Conservation (phyloP, 2,888 invertebrate genomes). For the Sphinx pinastri region DNA sequence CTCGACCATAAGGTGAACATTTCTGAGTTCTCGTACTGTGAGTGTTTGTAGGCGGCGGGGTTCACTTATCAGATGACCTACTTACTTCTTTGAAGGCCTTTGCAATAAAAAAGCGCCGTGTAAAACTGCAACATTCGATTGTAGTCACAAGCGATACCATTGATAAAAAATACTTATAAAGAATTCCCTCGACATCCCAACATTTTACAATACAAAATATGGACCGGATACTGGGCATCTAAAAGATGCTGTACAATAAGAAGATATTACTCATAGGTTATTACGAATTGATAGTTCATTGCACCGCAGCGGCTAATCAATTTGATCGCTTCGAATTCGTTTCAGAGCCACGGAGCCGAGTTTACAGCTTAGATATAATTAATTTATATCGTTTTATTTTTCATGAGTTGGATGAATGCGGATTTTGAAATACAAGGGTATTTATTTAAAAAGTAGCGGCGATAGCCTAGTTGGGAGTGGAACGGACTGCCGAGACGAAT, state of each 20-base stretch:
- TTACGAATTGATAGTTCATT: slow-evolving; percentile 22
- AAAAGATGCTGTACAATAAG: neutral
- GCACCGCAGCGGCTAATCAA: slow-evolving; percentile 34
- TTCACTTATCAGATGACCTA: too few relatives aligned
- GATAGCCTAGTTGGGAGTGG: too few relatives aligned
- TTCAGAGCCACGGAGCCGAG: slow-evolving; percentile 18
- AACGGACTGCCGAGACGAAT: too few relatives aligned
- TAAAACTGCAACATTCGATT: neutral
- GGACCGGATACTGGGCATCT: neutral
- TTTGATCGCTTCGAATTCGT: slow-evolving; percentile 31
- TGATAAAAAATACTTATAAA: too few relatives aligned
- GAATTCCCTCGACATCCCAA: too few relatives aligned
- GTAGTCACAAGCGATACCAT: too few relatives aligned
- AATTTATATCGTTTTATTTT: slow-evolving; percentile 10
- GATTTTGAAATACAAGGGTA: too few relatives aligned
- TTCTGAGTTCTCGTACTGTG: too few relatives aligned
- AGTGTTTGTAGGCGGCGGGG: too few relatives aligned
- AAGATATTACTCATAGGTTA: slow-evolving; percentile 23
- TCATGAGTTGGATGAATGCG: neutral
- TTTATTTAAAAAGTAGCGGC: too few relatives aligned
- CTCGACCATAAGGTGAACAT: too few relatives aligned
- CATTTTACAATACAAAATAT: neutral
- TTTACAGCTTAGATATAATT: slow-evolving; percentile 27
- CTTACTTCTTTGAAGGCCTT: too few relatives aligned
- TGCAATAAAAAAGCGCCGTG: neutral